Evolutionary conservation across 1,140 invertebrate genomes (phyloP).

Genomic region (Hermetia illucens): DNA sequence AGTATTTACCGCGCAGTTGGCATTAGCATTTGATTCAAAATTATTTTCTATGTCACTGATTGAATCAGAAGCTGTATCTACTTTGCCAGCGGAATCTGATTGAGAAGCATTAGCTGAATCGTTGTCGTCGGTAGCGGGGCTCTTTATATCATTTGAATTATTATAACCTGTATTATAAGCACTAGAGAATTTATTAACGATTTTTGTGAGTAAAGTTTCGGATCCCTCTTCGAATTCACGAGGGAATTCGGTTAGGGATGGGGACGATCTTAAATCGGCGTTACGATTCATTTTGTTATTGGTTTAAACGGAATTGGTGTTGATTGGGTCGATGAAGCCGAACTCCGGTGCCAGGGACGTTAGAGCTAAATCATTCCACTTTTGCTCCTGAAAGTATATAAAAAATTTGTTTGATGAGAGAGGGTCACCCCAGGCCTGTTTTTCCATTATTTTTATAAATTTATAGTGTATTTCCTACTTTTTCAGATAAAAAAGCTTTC

Average conservation of each 20-base stretch:
- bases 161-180: conserved; percentile 30
- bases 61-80: not conserved
- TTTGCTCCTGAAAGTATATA: conserved; percentile 41
- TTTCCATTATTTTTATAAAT: too few relatives aligned
- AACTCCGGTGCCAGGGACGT: conserved; percentile 34
- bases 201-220: conserved; percentile 23
- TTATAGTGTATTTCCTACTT: too few relatives aligned
- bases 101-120: conserved; percentile 3
- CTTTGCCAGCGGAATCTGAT: conserved; percentile 7
- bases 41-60: not conserved
- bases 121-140: too few relatives aligned
- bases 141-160: conserved; percentile 21
- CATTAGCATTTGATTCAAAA: conserved; percentile 3
- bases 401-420: too few relatives aligned
- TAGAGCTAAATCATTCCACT: conserved; percentile 72
- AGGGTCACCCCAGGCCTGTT: too few relatives aligned
- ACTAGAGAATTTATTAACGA: conserved; percentile 30
- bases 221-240: conserved; percentile 30
- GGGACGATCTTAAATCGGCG: conserved; percentile 50
- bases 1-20: not conserved
- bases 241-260: conserved; percentile 61
- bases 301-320: conserved; percentile 11
- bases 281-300: conserved; percentile 33
- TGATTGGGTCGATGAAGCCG: conserved; percentile 24
- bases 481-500: too few relatives aligned